A percentile compares a stretch with the other conserved stretches of the same genome.
Evolutionary conservation across 2,888 invertebrate genomes (phyloP).

Genomic region (Brachynemurus nebulosus): DNA sequence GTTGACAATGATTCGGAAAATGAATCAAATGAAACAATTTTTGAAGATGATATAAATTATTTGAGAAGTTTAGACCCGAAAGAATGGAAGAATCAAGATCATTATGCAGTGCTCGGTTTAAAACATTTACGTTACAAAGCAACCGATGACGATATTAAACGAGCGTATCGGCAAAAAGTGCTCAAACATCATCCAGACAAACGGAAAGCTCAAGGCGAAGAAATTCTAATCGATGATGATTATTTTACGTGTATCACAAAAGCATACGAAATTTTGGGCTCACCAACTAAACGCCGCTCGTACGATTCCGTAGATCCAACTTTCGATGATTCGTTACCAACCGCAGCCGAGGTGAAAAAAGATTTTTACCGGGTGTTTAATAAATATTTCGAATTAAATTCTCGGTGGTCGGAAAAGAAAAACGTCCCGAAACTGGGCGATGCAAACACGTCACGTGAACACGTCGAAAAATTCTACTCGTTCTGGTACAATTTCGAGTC

Average conservation of each 20-base stretch:
- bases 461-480: slow-evolving; percentile 88
- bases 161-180: slow-evolving; percentile 82
- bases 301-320: slow-evolving; percentile 95
- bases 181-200: slow-evolving; percentile 98
- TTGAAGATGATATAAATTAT: slow-evolving; percentile 66
- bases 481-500: slow-evolving; percentile 99
- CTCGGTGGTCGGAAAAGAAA: slow-evolving; percentile 82
- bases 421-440: slow-evolving; percentile 72
- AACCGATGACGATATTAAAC: slow-evolving; percentile 84
- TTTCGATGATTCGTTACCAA: slow-evolving; percentile 80
- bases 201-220: slow-evolving; percentile 79
- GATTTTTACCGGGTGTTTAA: slow-evolving; percentile 59
- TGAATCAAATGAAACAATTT: slow-evolving; percentile 29
- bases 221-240: slow-evolving; percentile 79
- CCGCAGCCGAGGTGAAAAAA: slow-evolving; percentile 57
- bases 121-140: slow-evolving; percentile 70
- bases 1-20: slow-evolving; percentile 23
- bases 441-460: slow-evolving; percentile 59
- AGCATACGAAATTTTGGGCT: slow-evolving; percentile 86
- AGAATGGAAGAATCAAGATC: slow-evolving; percentile 97
- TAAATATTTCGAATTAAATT: slow-evolving; percentile 60
- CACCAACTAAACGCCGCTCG: slow-evolving; percentile 64
- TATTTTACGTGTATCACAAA: slow-evolving; percentile 98
- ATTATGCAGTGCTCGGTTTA: slow-evolving; percentile 90
- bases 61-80: slow-evolving; percentile 83